These are phyloP conservation scores for Tachyglossus aculeatus DNA, from an alignment of 2,797 vertebrate genomes.

Conservation along the genomic window DNA sequence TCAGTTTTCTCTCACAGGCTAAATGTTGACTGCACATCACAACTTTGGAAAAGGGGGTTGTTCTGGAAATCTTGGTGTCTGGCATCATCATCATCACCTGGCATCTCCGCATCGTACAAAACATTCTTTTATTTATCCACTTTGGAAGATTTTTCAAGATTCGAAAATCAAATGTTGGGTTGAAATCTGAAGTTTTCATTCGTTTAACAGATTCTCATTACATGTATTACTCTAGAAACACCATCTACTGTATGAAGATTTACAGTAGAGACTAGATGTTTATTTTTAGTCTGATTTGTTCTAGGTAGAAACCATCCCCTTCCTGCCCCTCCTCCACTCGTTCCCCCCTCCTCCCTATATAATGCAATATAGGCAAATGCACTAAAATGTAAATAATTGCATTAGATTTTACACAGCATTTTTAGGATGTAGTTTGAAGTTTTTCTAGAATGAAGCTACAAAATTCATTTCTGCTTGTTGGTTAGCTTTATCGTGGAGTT, in stretches of 20 bases:
- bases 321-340: no score
- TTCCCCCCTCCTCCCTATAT: background rate
- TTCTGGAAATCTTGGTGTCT: conserved; percentile 51
- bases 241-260: conserved; percentile 42
- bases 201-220: conserved; percentile 49
- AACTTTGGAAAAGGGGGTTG: conserved; percentile 28
- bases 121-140: background rate
- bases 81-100: conserved; percentile 44
- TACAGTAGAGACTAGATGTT: conserved; percentile 27
- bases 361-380: conserved; percentile 50
- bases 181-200: conserved; percentile 43
- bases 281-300: conserved; percentile 62
- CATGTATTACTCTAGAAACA: conserved; percentile 53
- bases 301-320: conserved; percentile 53
- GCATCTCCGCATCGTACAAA: conserved; percentile 29
- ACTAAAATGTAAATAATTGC: conserved; percentile 42
- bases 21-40: conserved; percentile 50
- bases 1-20: conserved; percentile 88
- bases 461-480: conserved; percentile 46
- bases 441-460: conserved; percentile 32
- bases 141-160: conserved; percentile 31
- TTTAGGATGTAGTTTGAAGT: conserved; percentile 51
- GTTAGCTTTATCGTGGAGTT: conserved; percentile 52
- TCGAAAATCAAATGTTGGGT: conserved; percentile 34
- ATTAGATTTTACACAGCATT: conserved; percentile 63